These are phyloP conservation scores for Pediacus dermestoides DNA, from an alignment of 2,888 invertebrate genomes.

Conservation along the genomic window DNA sequence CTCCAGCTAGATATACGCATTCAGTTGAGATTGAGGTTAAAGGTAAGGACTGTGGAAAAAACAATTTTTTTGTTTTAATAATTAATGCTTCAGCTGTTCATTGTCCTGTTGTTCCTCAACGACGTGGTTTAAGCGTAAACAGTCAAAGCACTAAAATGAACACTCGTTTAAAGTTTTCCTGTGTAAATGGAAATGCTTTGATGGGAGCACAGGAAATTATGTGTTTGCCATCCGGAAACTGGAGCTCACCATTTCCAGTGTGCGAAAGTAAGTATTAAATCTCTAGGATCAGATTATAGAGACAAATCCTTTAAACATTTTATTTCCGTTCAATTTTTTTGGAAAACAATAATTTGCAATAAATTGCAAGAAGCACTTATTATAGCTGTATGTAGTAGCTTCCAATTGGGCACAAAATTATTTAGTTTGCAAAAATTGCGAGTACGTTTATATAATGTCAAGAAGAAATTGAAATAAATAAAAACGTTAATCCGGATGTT, in stretches of 20 bases:
- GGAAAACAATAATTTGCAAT: too few relatives aligned
- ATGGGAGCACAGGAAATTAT: conserved; percentile 70
- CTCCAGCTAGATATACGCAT: conserved; percentile 79
- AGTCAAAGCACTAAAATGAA: conserved; percentile 71
- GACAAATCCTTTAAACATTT: too few relatives aligned
- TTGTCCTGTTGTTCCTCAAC: conserved; percentile 70
- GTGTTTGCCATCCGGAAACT: conserved; percentile 82
- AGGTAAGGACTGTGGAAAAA: conserved; percentile 50
- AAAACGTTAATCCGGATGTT: too few relatives aligned
- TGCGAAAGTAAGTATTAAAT: conserved; percentile 71
- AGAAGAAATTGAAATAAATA: too few relatives aligned
- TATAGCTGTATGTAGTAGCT: too few relatives aligned
- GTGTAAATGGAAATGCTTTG: conserved; percentile 76
- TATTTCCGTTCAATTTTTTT: too few relatives aligned
- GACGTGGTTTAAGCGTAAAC: conserved; percentile 70
- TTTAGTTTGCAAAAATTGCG: too few relatives aligned
- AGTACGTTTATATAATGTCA: too few relatives aligned
- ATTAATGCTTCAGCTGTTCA: conserved; percentile 60
- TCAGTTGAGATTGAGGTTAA: conserved; percentile 77
- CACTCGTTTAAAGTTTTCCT: conserved; percentile 69
- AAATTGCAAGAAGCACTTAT: too few relatives aligned
- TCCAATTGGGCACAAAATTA: too few relatives aligned
- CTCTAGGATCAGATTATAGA: too few relatives aligned
- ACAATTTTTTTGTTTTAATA: conserved; percentile 6
- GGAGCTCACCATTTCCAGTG: conserved; percentile 78